phyloP scores from a whole-genome alignment of 2,888 invertebrate genomes.

The Agrochola circellaris region DNA sequence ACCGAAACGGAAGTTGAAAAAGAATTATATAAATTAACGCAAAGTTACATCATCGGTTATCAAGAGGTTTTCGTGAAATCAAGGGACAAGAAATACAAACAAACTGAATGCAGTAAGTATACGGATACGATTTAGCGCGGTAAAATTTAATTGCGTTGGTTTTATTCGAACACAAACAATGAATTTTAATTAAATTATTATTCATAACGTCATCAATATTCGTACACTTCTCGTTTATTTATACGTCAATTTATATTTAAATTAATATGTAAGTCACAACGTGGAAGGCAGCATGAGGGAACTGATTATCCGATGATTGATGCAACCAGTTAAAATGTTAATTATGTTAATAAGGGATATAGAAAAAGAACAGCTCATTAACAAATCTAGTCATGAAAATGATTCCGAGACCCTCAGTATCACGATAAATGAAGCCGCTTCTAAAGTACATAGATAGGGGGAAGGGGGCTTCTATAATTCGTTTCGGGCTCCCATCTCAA shows the following conservation, averaged over 20 bases:
- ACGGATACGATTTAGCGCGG: conserved; percentile 11
- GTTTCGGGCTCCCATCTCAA: not conserved
- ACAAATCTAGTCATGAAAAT: no score
- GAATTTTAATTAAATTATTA: conserved; percentile 23
- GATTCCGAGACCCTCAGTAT: no score
- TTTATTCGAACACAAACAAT: conserved; percentile 7
- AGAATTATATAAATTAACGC: conserved; percentile 19
- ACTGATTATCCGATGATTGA: conserved; percentile 18
- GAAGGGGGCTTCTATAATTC: not conserved
- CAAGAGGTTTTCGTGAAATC: conserved; percentile 28
- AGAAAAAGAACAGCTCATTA: not conserved
- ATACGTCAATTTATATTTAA: conserved; percentile 19
- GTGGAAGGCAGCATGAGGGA: conserved; percentile 9
- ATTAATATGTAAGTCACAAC: conserved; percentile 28
- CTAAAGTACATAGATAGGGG: no score
- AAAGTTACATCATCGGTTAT: conserved; percentile 41
- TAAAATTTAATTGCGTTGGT: conserved; percentile 4
- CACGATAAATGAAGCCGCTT: no score
- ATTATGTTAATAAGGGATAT: conserved; percentile 4
- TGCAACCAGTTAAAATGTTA: conserved; percentile 20
- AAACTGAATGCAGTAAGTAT: conserved; percentile 1
- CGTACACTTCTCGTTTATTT: conserved; percentile 24
- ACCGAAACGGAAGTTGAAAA: conserved; percentile 28
- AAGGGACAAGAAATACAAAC: conserved; percentile 23
- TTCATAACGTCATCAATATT: conserved; percentile 38